A percentile compares a stretch with the other conserved stretches of the same genome.
These are phyloP conservation scores for Phyllostomus hastatus DNA, from an alignment of 2,113 vertebrate species.

Conservation along the genomic window DNA sequence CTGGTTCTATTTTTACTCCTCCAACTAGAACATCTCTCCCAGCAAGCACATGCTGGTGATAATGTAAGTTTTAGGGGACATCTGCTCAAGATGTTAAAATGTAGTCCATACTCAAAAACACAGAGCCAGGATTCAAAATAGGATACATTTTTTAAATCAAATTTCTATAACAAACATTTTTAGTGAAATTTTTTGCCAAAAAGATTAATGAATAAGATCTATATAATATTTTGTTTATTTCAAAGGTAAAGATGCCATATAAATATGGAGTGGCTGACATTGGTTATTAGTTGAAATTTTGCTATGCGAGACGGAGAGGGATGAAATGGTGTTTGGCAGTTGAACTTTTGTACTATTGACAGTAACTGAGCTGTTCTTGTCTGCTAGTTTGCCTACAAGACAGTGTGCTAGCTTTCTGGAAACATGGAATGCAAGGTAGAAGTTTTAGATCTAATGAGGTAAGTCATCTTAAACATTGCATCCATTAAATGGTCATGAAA, in stretches of 20 bases:
- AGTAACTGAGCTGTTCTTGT: slow-evolving; percentile 72
- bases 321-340: slow-evolving; percentile 41
- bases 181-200: background rate
- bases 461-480: slow-evolving; percentile 54
- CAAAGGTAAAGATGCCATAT: background rate
- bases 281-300: background rate
- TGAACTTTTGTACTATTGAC: slow-evolving; percentile 47
- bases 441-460: slow-evolving; percentile 99
- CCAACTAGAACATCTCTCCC: background rate
- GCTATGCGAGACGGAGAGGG: background rate
- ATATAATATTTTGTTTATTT: background rate
- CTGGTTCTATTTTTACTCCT: background rate
- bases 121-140: background rate
- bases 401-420: slow-evolving; percentile 98
- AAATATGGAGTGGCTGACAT: background rate
- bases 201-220: background rate
- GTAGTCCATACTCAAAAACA: background rate
- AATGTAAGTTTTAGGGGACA: background rate
- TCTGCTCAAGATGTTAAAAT: background rate
- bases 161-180: background rate
- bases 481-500: background rate
- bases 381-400: slow-evolving; percentile 95
- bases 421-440: slow-evolving; percentile 97
- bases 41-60: background rate
- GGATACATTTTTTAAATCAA: background rate